These are phyloP conservation scores for Drosophila trapezifrons DNA, from an alignment of 1,140 invertebrate species.

Conservation along the genomic window DNA sequence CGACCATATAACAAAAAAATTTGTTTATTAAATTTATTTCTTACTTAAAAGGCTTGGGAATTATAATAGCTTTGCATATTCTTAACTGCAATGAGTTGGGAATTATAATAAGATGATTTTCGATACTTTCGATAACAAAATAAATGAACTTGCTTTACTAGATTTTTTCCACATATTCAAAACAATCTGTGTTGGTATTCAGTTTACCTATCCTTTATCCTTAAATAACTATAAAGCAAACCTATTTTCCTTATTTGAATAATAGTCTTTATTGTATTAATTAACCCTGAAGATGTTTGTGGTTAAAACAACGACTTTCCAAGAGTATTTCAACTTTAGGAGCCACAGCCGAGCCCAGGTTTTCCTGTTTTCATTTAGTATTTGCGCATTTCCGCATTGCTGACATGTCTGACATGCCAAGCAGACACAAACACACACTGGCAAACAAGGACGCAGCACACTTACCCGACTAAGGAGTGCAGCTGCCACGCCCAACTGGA, in stretches of 20 bases:
- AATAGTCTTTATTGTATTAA: neutral
- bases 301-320: neutral
- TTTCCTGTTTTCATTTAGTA: conserved; percentile 69
- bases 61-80: neutral
- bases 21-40: too few relatives aligned
- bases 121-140: too few relatives aligned
- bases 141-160: too few relatives aligned
- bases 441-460: conserved; percentile 8
- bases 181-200: neutral
- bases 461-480: conserved; percentile 14
- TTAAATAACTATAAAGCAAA: neutral
- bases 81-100: too few relatives aligned
- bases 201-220: neutral
- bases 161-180: too few relatives aligned
- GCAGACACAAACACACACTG: conserved; percentile 22
- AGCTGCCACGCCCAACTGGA: conserved; percentile 38
- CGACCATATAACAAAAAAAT: neutral
- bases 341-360: neutral
- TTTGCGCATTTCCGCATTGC: conserved; percentile 81
- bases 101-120: too few relatives aligned
- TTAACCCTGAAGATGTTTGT: neutral
- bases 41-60: neutral
- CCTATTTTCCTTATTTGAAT: neutral
- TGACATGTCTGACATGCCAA: conserved; percentile 75
- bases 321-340: neutral